Evolutionary conservation across 2,888 invertebrate genomes (phyloP).

Genomic region (Heliconius aoede): DNA sequence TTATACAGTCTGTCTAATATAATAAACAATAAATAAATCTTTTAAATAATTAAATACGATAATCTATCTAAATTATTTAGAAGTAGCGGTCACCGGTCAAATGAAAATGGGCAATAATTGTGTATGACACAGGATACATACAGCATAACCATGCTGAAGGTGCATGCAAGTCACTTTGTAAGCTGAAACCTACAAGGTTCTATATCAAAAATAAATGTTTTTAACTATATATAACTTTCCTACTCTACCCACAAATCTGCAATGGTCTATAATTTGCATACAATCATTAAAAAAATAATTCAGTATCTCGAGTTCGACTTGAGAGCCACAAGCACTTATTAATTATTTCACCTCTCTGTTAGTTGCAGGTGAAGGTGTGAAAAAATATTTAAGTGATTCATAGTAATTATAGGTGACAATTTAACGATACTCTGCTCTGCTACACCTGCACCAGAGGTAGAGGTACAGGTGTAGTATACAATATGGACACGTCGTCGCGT

Average conservation of each 20-base stretch:
- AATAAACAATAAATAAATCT: not conserved
- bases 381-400: slow-evolving; percentile 17
- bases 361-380: slow-evolving; percentile 23
- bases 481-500: slow-evolving; percentile 2
- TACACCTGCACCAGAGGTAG: not conserved
- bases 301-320: slow-evolving; percentile 18
- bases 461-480: no score
- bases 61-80: no score
- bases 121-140: no score
- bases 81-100: no score
- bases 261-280: slow-evolving; percentile 18
- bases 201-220: not conserved
- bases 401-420: slow-evolving; percentile 17
- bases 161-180: no score
- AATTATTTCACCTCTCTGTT: slow-evolving; percentile 13
- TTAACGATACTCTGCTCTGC: not conserved
- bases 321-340: slow-evolving; percentile 20
- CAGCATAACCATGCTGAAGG: no score
- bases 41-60: not conserved
- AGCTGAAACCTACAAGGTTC: not conserved
- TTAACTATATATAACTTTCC: not conserved
- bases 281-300: slow-evolving; percentile 26
- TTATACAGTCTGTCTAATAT: not conserved
- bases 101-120: no score
- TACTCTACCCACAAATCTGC: not conserved